Base-by-base conservation (phyloP, 1,140 invertebrate genomes). In the Philotrypesis tridentata region DNA sequence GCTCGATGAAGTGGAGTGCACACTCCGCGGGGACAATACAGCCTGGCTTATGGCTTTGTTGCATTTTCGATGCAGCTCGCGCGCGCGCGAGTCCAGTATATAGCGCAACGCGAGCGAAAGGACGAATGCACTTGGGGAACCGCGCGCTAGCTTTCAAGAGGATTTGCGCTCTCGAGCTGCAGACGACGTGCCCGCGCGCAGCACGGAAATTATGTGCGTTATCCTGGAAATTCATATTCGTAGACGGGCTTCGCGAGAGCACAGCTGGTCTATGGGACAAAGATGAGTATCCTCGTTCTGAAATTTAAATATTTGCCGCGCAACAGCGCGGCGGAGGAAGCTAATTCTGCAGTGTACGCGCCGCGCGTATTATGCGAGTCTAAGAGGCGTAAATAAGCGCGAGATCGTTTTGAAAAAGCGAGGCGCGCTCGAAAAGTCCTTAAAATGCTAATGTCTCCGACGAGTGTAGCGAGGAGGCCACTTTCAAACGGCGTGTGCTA, bases 381-480 rank as follows among this genome's bases (percentile, higher is more conserved):
- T 6, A 1, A 17, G 48, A 5, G 4, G 25, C 17, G 63, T 21
- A 14, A 31, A 21, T 21, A 11, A 74, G 40, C 5, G 27, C 2
- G 14, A 37, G 21, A 65, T 27, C 40, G 55, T n/a, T n/a, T n/a
- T n/a, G 70, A 75, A 23, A 55, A 31, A 48, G 33, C 2, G n/a
- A n/a, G 43, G 65, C 31, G 40, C 2, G 71, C 55, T 55, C 43
- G 23, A 82, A 78, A 82, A 82, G 31, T 78, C 55, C 75, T 82
- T 73, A 78, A 82, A 72, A 82, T 82, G 75, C 60, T 77, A 78
- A 82, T 82, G 25, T 43, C 37, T 43, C 37, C n/a, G 55, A 78
- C n/a, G n/a, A n/a, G n/a, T n/a, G n/a, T n/a, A n/a, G n/a, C n/a
- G n/a, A n/a, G n/a, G n/a, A n/a, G n/a, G n/a, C n/a, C 40, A 23